Evolutionary conservation across 2,113 vertebrate species (phyloP), one percentile per base, ranked within the genome.

Genomic region (Rhabdomys dilectus): DNA sequence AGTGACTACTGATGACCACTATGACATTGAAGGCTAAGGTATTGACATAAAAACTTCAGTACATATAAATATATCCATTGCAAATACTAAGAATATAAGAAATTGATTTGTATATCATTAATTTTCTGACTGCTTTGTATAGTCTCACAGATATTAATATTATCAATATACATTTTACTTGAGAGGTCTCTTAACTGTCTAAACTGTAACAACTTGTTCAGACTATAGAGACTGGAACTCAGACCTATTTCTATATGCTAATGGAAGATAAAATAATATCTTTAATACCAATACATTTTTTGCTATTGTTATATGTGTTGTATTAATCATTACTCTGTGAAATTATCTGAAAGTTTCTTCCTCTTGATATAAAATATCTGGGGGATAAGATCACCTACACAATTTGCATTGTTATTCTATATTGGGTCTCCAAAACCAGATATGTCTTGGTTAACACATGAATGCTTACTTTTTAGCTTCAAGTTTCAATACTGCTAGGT

Each of bases 261-360:
- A 78, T n/a, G 68, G 51, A 88, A 56, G 1, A 72, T 66, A 21
- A 77, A 88, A 82, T 91, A 9, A 0, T 85, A n/a, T 91, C 16
- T 84, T 4, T 15, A 84, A 42, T 80, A 60, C 31, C 24, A 1
- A 72, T 78, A 36, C 9, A 36, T 11, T 56, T 78, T 80, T 81
- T 81, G 17, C 53, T 81, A n/a, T 34, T 95, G 24, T 87, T 80
- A 16, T 88, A 56, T 88, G 70, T 95, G 24, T 90, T 80, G 12
- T 88, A 56, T 88, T 62, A 77, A 97, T 7, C 51, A 80, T 48
- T 86, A 29, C 42, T 17, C 39, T n/a, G 0, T 88, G 80, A 26
- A n/a, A 80, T 66, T 31, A 15, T 75, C 5, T 80, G 85, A 58
- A 36, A 36, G 3, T n/a, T 84, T 92, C 36, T 88, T 88, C 56